phyloP scores from a whole-genome alignment of 2,797 vertebrate genomes.

The Molossus alvarezi region DNA sequence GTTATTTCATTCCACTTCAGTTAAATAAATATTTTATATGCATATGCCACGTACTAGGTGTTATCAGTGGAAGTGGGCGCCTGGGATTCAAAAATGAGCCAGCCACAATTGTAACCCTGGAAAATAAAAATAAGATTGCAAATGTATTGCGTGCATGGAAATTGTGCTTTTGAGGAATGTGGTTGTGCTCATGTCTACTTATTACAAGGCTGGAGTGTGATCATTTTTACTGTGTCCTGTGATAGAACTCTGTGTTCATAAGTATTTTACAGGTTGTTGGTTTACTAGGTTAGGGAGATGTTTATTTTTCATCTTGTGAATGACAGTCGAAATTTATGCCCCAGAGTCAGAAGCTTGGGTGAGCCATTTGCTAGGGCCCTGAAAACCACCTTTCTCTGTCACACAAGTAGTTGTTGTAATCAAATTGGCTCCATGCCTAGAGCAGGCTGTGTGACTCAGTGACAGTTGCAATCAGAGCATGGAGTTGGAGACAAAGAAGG shows the following conservation, averaged over 20 bases:
- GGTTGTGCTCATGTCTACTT: background rate
- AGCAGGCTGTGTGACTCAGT: conserved; percentile 91
- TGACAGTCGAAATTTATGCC: conserved; percentile 73
- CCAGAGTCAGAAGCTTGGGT: conserved; percentile 73
- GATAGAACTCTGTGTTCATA: background rate
- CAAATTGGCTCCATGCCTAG: conserved; percentile 88
- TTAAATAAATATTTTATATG: conserved; percentile 47
- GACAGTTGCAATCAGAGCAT: conserved; percentile 90
- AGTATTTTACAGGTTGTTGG: conserved; percentile 57
- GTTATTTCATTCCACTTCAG: conserved; percentile 27
- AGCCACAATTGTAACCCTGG: background rate
- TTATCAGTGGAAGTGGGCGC: background rate
- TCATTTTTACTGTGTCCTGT: background rate
- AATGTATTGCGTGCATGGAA: background rate
- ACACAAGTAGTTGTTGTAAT: conserved; percentile 90
- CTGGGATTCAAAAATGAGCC: conserved; percentile 32
- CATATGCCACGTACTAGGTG: background rate
- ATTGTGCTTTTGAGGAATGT: conserved; percentile 54
- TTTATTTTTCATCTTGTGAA: conserved; percentile 80
- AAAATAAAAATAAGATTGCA: conserved; percentile 55
- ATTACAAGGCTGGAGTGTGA: background rate
- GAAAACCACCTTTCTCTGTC: conserved; percentile 89
- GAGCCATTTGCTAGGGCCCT: conserved; percentile 77
- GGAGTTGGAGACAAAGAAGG: conserved; percentile 90
- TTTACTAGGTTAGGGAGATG: conserved; percentile 63